phyloP scores from a whole-genome alignment of 2,888 invertebrate species.

The Adela reaumurella region DNA sequence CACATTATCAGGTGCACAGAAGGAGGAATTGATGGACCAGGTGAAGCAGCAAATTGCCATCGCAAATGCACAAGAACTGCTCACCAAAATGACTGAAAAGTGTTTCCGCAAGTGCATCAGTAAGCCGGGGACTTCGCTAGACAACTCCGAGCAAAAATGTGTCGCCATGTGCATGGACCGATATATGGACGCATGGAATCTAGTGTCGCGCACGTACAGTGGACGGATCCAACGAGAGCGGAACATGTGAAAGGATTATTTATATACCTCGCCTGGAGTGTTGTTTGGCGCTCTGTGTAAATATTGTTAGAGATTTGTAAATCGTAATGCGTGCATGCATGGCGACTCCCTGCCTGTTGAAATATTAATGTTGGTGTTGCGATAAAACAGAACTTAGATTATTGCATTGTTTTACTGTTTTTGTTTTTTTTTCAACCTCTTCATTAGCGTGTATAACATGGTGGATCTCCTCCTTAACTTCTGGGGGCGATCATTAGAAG shows the following conservation, averaged over 20 bases:
- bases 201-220: slow-evolving; percentile 87
- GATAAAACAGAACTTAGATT: background rate
- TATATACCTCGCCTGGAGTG: background rate
- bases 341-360: background rate
- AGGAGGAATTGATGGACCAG: slow-evolving; percentile 88
- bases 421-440: background rate
- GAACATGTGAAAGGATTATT: slow-evolving; percentile 41
- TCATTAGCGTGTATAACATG: no score
- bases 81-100: slow-evolving; percentile 96
- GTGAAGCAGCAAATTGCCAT: slow-evolving; percentile 94
- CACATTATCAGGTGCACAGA: slow-evolving; percentile 64
- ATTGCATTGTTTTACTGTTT: background rate
- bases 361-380: slow-evolving; percentile 2
- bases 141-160: slow-evolving; percentile 92
- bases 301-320: background rate
- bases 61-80: slow-evolving; percentile 88
- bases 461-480: no score
- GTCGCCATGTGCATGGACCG: slow-evolving; percentile 98
- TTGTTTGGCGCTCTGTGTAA: background rate
- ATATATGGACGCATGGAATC: slow-evolving; percentile 95
- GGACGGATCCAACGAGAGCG: slow-evolving; percentile 80
- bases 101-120: slow-evolving; percentile 93
- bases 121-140: slow-evolving; percentile 87
- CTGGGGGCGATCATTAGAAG: no score
- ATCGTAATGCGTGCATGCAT: background rate